Evolutionary conservation across 2,797 vertebrate species (phyloP).

Genomic region (Hozukius guyotensis): DNA sequence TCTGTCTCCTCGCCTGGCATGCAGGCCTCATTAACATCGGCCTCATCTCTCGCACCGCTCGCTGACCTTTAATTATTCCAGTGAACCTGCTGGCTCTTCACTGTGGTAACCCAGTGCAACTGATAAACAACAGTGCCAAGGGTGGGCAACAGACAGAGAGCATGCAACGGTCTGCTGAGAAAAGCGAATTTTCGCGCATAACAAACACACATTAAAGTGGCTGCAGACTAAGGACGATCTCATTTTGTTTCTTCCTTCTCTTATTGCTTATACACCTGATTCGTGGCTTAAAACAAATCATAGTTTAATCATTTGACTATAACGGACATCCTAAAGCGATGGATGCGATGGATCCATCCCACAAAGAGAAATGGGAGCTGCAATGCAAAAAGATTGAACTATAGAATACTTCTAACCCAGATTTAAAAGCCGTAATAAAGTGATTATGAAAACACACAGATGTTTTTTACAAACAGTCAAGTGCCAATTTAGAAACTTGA

Average conservation of each 20-base stretch:
- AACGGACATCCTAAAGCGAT: neutral
- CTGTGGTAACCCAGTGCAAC: slow-evolving; percentile 69
- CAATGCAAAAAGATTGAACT: neutral
- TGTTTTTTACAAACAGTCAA: neutral
- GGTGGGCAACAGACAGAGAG: slow-evolving; percentile 11
- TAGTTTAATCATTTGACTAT: neutral
- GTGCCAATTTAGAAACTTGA: too few species aligned
- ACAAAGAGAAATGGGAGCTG: neutral
- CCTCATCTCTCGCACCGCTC: slow-evolving; percentile 70
- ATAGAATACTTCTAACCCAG: neutral
- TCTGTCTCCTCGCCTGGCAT: slow-evolving; percentile 57
- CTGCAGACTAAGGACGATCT: neutral
- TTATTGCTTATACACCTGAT: neutral
- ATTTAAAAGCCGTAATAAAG: neutral
- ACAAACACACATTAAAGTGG: neutral
- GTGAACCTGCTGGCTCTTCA: slow-evolving; percentile 82
- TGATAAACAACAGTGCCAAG: slow-evolving; percentile 59
- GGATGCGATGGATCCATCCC: neutral
- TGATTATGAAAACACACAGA: neutral
- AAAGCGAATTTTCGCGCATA: neutral
- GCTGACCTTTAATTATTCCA: slow-evolving; percentile 87
- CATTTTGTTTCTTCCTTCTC: neutral
- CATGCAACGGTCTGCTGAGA: neutral
- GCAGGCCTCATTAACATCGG: slow-evolving; percentile 78
- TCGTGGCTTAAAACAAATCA: neutral